Evolutionary conservation across 1,140 invertebrate species (phyloP), one percentile per base, ranked within the genome.

Genomic region (Sarcophaga peregrina): DNA sequence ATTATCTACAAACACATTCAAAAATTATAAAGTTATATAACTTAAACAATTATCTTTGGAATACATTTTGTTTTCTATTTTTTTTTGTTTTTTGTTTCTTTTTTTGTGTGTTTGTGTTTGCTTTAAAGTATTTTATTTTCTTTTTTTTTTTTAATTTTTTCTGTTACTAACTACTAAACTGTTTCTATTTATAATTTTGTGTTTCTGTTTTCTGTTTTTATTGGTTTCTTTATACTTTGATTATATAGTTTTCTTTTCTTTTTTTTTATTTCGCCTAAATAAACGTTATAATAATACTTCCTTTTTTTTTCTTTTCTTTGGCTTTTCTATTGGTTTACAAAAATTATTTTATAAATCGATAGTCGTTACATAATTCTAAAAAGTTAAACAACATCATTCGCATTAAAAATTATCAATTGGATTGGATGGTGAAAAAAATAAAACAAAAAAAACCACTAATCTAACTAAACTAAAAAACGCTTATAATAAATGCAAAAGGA

Each of bases 331-430:
- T 37, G 25, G 25, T 11, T 15, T 58, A 58, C 54, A 58, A 58
- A 58, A n/a, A 58, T 37, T 37, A 58, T 37, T 37, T 37, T 58
- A 58, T 58, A 58, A 58, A 58, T 58, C 54, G 54, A 58, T 58
- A 58, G 54, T 37, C 25, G 25, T 58, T 58, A 58, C 54, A 58
- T 58, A 58, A 58, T 58, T 58, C 54, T 58, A 58, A 58, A 58
- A 37, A 58, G 15, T 15, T 58, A 13, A 58, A 37, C 4, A 58
- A 37, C 4, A 37, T n/a, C 54, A 58, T 58, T 58, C 54, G 54
- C 54, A 58, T n/a, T 58, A 58, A 58, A 37, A 58, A 58, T n/a
- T 52, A 37, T 4, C 25, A 37, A 2, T 37, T 37, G 25, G 25
- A 37, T 37, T 37, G 25, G 25, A 37, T 37, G 25, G 25, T 4